A percentile compares a stretch with the other conserved stretches of the same genome.
Evolutionary conservation across 64 coral and sea anemone species (phyloP).

Genomic region (Montipora foliosa): DNA sequence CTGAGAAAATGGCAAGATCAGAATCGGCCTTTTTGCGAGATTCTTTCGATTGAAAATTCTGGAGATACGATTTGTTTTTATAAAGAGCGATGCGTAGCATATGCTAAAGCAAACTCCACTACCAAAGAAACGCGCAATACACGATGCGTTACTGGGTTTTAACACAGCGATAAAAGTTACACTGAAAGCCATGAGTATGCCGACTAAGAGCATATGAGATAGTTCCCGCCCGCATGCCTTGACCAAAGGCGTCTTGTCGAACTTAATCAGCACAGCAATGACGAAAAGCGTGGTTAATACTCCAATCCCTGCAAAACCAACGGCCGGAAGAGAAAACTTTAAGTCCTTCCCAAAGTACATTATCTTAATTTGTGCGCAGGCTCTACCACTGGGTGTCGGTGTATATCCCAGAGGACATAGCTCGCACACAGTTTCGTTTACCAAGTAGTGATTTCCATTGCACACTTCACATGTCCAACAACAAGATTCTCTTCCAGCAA

Average conservation of each 20-base stretch:
- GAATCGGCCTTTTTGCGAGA: conserved; percentile 71
- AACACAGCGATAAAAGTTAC: conserved; percentile 76
- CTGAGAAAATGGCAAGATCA: conserved; percentile 87
- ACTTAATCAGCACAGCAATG: conserved; percentile 69
- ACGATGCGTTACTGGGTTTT: conserved; percentile 59
- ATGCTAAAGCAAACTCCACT: conserved; percentile 80
- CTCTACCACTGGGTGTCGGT: conserved; percentile 63
- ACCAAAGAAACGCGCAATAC: conserved; percentile 67
- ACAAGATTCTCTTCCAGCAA: conserved; percentile 86
- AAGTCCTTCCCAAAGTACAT: conserved; percentile 80
- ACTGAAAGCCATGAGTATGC: conserved; percentile 81
- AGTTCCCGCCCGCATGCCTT: conserved; percentile 94
- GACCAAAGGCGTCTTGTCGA: conserved; percentile 82
- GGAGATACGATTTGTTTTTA: conserved; percentile 96
- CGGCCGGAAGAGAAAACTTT: conserved; percentile 56
- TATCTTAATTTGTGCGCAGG: conserved; percentile 68
- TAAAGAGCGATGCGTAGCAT: conserved; percentile 82
- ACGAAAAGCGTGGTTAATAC: conserved; percentile 75
- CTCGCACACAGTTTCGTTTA: conserved; percentile 75
- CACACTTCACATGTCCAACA: conserved; percentile 88
- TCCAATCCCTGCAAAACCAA: conserved; percentile 67
- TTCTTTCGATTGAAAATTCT: conserved; percentile 93
- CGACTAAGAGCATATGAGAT: conserved; percentile 81
- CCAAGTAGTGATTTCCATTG: conserved; percentile 77
- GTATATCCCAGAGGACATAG: conserved; percentile 79